Evolutionary conservation across 2,797 vertebrate genomes (phyloP), one percentile per base, ranked within the genome.

Genomic region (Gobionotothen gibberifrons): DNA sequence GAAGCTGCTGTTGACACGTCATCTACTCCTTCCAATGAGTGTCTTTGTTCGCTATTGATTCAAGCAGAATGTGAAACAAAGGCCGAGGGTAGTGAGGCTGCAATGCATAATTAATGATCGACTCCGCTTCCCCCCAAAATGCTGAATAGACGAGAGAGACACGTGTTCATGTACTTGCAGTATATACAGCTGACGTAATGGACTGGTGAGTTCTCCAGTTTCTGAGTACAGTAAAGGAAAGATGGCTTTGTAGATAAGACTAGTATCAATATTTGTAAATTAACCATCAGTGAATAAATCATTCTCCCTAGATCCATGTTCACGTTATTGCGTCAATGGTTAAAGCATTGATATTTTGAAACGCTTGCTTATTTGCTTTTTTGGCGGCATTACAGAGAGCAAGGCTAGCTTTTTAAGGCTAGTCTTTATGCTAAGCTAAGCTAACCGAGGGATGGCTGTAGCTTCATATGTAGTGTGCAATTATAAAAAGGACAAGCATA

Each of bases 1-100:
- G 43, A 44, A 22, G 66, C 54, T n/a, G 69, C 76, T 49, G 59
- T 40, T 57, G 53, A 72, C 67, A 52, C 22, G 43, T 69, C 77
- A 56, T 66, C 26, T 8, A 9, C 51, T 66, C 44, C 49, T 44
- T 59, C 53, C 44, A 66, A 9, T 17, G 26, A 79, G 16, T 8
- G 21, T 74, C 83, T 84, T 83, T 80, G 74, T 82, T 79, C 47
- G 2, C 17, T 79, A 89, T 90, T 76, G 87, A 88, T 85, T 81
- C 7, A 14, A 65, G 53, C 58, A 54, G 63, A 78, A 73, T 36
- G 76, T 63, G 76, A 85, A 68, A 83, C 78, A 69, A 75, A 69
- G 62, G 74, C 67, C 0, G 53, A 61, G 55, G 51, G 40, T 26
- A 21, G 75, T 51, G 74, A 81, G 65, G 70, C 70, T 17, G 39